These are phyloP conservation scores for Zingel zingel DNA, from an alignment of 2,113 vertebrate species.

Conservation along the genomic window DNA sequence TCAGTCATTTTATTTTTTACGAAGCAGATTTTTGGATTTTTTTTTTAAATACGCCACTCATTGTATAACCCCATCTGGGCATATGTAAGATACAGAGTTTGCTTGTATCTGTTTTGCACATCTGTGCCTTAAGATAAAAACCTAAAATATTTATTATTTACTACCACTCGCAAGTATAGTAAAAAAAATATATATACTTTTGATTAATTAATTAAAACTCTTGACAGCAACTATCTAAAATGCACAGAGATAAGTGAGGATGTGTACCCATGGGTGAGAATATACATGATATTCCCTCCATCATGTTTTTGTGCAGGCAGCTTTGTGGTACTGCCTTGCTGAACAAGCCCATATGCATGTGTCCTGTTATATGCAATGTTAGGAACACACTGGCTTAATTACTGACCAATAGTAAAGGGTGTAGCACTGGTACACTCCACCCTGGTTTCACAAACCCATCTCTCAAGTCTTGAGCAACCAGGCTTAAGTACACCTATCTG, in stretches of 20 bases:
- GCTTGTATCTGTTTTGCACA: background rate
- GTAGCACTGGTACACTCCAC: constrained; percentile 33
- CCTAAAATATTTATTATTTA: background rate
- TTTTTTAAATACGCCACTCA: background rate
- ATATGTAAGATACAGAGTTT: background rate
- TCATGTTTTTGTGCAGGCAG: background rate
- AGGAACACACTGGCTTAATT: constrained; percentile 71
- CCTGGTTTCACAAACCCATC: constrained; percentile 65
- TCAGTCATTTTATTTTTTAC: background rate
- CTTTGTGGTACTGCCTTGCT: constrained; percentile 11
- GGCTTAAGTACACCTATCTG: constrained; percentile 78
- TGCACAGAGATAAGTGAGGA: background rate
- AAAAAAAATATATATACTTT: background rate
- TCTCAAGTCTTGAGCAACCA: constrained; percentile 49
- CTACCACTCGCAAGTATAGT: too few relatives aligned
- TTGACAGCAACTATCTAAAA: background rate
- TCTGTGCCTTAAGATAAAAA: background rate
- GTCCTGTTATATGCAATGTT: constrained; percentile 40
- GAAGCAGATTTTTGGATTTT: background rate
- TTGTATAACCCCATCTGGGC: background rate
- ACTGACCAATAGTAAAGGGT: constrained; percentile 56
- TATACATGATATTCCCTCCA: constrained; percentile 10
- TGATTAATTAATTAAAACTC: background rate
- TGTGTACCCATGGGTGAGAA: background rate
- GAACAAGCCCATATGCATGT: constrained; percentile 46